Evolutionary conservation across 1,140 invertebrate species (phyloP), one percentile per base, ranked within the genome.

Genomic region (Fopius arisanus): DNA sequence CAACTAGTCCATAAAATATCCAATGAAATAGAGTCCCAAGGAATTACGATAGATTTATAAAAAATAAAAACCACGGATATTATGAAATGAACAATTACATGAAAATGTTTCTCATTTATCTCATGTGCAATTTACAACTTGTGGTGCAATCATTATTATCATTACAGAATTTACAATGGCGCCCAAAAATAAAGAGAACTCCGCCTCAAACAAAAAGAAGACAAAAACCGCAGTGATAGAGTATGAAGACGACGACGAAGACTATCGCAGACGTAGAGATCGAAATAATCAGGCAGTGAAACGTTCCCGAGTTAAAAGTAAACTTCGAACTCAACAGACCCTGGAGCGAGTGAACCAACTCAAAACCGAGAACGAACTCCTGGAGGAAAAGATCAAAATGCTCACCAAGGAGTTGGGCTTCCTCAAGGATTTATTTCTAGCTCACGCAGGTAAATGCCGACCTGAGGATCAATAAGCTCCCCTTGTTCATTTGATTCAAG

Each of bases 251-350:
- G 92, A 93, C 76, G 91, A 91, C 37, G 92, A 94, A 48, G 95
- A 96, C 80, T 96, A 97, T 83, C 90, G 93, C 72, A 92, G 91
- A 78, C 91, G 93, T 54, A 88, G 96, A 26, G 94, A 95, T 79
- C 90, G 94, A 80, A 97, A 97, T 88, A 97, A 97, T 88, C 90
- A 95, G 85, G 96, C 96, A 43, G 96, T 97, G 1, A 95, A 96
- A 81, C 93, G 95, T 80, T 96, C 95, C 75, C 90, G 96, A 77
- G 94, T 93, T 40, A 97, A 97, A 86, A 94, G 94, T 67, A 96
- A 96, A 83, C 88, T 93, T 79, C 89, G 92, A 72, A 94, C 95
- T n/a, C 91, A 93, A 78, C 93, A 96, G 81, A 96, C 95, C 4
- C 88, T 95, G 65, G 90, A 92, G 67, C 85, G 94, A 78, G 95